These are phyloP conservation scores for Myotis myotis DNA, from an alignment of 2,797 vertebrate genomes.

Conservation along the genomic window DNA sequence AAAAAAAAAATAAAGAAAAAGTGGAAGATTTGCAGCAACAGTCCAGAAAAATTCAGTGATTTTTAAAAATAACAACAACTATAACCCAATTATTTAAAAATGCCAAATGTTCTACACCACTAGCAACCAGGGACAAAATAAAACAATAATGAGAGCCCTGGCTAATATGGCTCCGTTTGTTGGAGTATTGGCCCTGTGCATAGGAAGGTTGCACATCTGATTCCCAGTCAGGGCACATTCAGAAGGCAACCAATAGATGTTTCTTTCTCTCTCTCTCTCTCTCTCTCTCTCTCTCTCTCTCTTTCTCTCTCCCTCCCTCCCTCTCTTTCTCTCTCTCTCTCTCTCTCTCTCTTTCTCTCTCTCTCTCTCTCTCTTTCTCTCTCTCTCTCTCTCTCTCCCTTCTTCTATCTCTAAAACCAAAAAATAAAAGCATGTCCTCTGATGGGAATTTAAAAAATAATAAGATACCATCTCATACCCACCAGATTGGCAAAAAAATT, in stretches of 20 bases:
- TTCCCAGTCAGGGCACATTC: not conserved
- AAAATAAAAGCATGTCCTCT: not conserved
- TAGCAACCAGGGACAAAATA: conserved; percentile 1
- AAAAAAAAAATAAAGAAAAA: not conserved
- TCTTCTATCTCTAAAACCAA: not conserved
- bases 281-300: not conserved
- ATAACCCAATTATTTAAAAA: not conserved
- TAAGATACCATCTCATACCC: not conserved
- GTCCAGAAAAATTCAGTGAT: not conserved
- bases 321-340: not conserved
- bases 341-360: not conserved
- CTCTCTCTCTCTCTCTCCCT: not conserved
- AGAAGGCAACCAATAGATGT: not conserved
- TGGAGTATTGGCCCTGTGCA: not conserved
- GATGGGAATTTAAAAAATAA: not conserved
- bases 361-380: not conserved
- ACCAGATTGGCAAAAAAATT: not conserved
- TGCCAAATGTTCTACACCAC: not conserved
- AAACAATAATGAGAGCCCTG: not conserved
- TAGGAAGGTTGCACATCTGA: not conserved
- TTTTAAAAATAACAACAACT: not conserved
- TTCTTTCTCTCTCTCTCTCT: not conserved
- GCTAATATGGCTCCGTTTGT: not conserved
- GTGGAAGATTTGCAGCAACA: not conserved
- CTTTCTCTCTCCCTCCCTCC: not conserved